phyloP scores from a whole-genome alignment of 2,888 invertebrate species.

The Cyrtodaria siliqua region DNA sequence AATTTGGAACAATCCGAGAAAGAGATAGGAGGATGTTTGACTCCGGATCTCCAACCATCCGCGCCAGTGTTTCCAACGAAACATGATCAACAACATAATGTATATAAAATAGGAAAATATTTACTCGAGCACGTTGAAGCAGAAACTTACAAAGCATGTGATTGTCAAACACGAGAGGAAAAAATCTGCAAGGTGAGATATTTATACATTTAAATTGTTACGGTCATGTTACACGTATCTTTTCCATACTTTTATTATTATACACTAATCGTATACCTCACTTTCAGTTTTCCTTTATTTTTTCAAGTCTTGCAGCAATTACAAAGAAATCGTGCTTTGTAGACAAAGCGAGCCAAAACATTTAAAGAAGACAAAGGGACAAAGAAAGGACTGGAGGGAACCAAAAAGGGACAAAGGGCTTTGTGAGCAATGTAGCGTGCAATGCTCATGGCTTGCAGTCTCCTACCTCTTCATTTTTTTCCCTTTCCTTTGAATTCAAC shows the following conservation, averaged over 20 bases:
- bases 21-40: conserved; percentile 79
- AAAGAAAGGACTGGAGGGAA: not conserved
- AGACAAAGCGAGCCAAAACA: too few species aligned
- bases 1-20: conserved; percentile 69
- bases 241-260: too few species aligned
- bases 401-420: conserved; percentile 1
- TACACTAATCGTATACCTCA: too few species aligned
- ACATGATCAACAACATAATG: conserved; percentile 52
- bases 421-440: too few species aligned
- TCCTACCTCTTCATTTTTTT: too few species aligned
- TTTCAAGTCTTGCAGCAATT: too few species aligned
- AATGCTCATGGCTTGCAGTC: too few species aligned
- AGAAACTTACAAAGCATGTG: conserved; percentile 92
- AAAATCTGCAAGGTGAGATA: conserved; percentile 94
- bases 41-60: conserved; percentile 82
- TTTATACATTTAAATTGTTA: too few species aligned
- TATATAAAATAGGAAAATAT: conserved; percentile 91
- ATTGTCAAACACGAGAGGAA: conserved; percentile 94
- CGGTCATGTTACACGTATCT: too few species aligned
- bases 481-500: too few species aligned
- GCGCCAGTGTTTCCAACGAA: conserved; percentile 77
- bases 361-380: not conserved
- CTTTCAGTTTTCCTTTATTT: too few species aligned
- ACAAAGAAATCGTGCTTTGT: too few species aligned
- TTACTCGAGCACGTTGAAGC: conserved; percentile 92